Conservation (phyloP, 1,140 invertebrate genomes). For the Spodoptera frugiperda region DNA sequence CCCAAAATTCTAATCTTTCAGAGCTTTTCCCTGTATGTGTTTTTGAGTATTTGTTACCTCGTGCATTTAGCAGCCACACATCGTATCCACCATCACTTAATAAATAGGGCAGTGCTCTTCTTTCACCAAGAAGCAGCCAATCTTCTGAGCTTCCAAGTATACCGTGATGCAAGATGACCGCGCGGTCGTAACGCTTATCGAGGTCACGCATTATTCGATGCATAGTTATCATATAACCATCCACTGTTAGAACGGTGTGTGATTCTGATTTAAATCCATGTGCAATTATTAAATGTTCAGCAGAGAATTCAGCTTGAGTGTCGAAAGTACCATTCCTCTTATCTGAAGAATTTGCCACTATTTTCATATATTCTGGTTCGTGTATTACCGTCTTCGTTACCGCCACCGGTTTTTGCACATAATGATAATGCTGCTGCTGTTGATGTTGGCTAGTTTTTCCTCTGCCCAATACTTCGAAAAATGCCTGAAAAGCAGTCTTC, state of each 20-base stretch:
- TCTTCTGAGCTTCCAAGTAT: slow-evolving; percentile 88
- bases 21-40: slow-evolving; percentile 82
- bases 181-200: slow-evolving; percentile 11
- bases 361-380: no score
- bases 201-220: slow-evolving; percentile 87
- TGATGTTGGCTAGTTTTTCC: background rate
- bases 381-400: background rate
- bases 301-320: slow-evolving; percentile 11
- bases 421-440: no score
- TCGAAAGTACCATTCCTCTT: background rate
- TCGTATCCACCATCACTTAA: slow-evolving; percentile 88
- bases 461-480: background rate
- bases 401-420: no score
- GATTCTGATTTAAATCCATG: slow-evolving; percentile 89
- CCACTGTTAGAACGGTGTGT: slow-evolving; percentile 87
- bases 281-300: slow-evolving; percentile 84
- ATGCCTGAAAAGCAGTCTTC: background rate
- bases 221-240: slow-evolving; percentile 90
- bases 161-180: slow-evolving; percentile 90
- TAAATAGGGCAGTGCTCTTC: slow-evolving; percentile 87
- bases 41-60: slow-evolving; percentile 88
- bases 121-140: slow-evolving; percentile 88
- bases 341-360: background rate
- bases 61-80: slow-evolving; percentile 89
- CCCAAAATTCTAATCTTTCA: slow-evolving; percentile 86